Base-by-base conservation (phyloP, 2,888 invertebrate genomes). In the Poecilobothrus nobilitatus region DNA sequence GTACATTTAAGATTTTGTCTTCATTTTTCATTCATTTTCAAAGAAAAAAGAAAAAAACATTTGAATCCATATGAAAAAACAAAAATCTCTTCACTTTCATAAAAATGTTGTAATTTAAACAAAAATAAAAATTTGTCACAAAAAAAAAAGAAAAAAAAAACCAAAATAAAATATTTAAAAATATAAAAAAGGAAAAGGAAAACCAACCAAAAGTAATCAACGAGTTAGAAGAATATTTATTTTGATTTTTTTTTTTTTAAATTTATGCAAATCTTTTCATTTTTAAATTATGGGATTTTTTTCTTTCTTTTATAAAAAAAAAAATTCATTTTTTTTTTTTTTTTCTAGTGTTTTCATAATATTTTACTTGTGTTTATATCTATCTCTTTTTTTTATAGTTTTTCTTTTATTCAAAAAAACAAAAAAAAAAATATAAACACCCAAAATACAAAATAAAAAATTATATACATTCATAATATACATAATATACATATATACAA, bases 261-360 rank as follows among this genome's bases (percentile, higher is more conserved):
- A 66, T 62, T 68, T 66, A 65, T 53, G 68, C 65, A 27, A 33
- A 65, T 41, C 22, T 44, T 9, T 15, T 53, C 53, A 53, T 53
- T 15, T 53, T n/a, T 15, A 53, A 63, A 22, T 63, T 63, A 22
- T 63, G 6, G 5, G 27, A 15, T 61, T n/a, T n/a, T 61, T 61
- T 12, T 8, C 63, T 22, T 20, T 44, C 12, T 12, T n/a, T n/a
- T n/a, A n/a, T n/a, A n/a, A n/a, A n/a, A n/a, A n/a, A n/a, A n/a
- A n/a, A n/a, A 8, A 37, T 37, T 37, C 6, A 8, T 8, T 37
- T 61, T n/a, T n/a, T 61, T 61, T 12, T 8, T 21, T 22, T 53
- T 53, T 18, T 9, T 53, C 2, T 12, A 6, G 9, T 53, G 44
- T n/a, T 53, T 53, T 41, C 9, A 41, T 8, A n/a, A n/a, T n/a